Percentiles rank a stretch among this genome's conserved stretches.
phyloP scores from a whole-genome alignment of 2,113 vertebrate genomes.

The Syngnathus floridae region DNA sequence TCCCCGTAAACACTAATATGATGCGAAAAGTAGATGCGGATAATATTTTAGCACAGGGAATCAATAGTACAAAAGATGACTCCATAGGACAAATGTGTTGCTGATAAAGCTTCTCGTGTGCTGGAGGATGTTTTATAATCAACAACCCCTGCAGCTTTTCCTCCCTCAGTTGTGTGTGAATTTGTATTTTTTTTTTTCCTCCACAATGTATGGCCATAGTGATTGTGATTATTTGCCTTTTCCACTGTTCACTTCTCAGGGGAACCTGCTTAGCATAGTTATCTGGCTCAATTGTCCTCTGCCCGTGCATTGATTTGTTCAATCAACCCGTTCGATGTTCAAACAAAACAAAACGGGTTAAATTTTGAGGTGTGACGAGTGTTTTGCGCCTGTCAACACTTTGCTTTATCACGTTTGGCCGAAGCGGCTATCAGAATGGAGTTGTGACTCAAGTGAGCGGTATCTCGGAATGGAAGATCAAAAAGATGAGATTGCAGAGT shows the following conservation, averaged over 20 bases:
- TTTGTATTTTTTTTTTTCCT: constrained; percentile 8
- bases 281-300: constrained; percentile 36
- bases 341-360: constrained; percentile 78
- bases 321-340: constrained; percentile 81
- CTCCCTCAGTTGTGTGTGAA: constrained; percentile 34
- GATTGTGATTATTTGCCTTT: neutral
- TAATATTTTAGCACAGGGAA: constrained; percentile 48
- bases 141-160: constrained; percentile 76
- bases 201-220: neutral
- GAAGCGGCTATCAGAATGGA: constrained; percentile 82
- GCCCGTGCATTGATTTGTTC: constrained; percentile 80
- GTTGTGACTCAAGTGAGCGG: constrained; percentile 81
- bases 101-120: constrained; percentile 71
- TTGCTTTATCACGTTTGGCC: constrained; percentile 83
- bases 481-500: constrained; percentile 60
- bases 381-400: constrained; percentile 82
- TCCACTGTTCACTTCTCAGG: constrained; percentile 10
- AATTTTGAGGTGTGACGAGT: constrained; percentile 79
- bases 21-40: constrained; percentile 56
- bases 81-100: constrained; percentile 60
- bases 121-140: constrained; percentile 76
- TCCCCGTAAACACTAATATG: constrained; percentile 53
- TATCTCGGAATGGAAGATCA: constrained; percentile 79
- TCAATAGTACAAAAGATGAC: constrained; percentile 50
- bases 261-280: constrained; percentile 71